Conservation (phyloP, 2,888 invertebrate genomes). For the Mythimna loreyi region DNA sequence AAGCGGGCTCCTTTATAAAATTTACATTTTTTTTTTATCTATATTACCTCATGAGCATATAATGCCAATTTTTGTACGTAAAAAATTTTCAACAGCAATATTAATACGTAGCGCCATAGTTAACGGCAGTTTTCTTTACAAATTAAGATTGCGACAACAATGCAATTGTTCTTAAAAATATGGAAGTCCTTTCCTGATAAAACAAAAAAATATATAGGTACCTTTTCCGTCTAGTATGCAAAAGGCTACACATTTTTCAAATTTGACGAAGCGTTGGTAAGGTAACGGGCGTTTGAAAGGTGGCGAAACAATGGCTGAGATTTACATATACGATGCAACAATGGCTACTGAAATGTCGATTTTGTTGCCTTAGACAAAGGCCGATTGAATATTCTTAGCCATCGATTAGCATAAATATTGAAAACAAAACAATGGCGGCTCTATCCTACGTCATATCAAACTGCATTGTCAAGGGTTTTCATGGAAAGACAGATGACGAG, state of each 20-base stretch:
- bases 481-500: neutral
- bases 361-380: constrained; percentile 43
- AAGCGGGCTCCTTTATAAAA: neutral
- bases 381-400: constrained; percentile 24
- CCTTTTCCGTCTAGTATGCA: neutral
- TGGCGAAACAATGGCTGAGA: constrained; percentile 62
- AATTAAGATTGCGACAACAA: no score
- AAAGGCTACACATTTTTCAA: constrained; percentile 25
- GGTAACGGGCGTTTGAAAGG: constrained; percentile 57
- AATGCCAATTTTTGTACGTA: no score
- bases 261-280: constrained; percentile 52
- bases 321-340: constrained; percentile 63
- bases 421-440: constrained; percentile 11
- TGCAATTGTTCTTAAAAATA: no score
- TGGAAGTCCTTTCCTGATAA: neutral
- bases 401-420: constrained; percentile 2
- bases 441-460: constrained; percentile 2
- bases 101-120: no score
- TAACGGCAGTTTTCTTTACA: no score
- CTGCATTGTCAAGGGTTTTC: constrained; percentile 10
- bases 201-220: neutral
- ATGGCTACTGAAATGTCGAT: constrained; percentile 34
- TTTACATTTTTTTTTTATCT: no score
- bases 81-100: no score
- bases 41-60: no score